These are phyloP conservation scores for Perizoma flavofasciatum DNA, from an alignment of 2,888 invertebrate species.

Conservation along the genomic window DNA sequence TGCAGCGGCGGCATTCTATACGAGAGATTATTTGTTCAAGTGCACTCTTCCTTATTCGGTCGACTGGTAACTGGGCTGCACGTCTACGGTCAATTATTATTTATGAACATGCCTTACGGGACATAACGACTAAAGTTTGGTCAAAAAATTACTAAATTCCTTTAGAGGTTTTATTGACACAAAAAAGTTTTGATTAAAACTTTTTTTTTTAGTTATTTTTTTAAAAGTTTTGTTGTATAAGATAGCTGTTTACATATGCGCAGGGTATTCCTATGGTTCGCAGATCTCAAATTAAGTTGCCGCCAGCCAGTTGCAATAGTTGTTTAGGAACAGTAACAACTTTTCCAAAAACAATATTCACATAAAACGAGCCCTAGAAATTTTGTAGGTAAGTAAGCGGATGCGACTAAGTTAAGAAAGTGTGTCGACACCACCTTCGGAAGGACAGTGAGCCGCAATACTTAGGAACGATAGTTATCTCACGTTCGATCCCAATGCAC, in stretches of 20 bases:
- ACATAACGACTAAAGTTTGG: slow-evolving; percentile 14
- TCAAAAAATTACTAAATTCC: slow-evolving; percentile 3
- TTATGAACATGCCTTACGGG: slow-evolving; percentile 33
- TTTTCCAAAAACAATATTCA: slow-evolving; percentile 50
- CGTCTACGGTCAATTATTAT: slow-evolving; percentile 45
- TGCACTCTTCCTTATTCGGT: slow-evolving; percentile 67
- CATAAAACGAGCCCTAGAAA: slow-evolving; percentile 63
- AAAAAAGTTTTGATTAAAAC: no score
- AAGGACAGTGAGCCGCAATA: slow-evolving; percentile 54
- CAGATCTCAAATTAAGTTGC: no score
- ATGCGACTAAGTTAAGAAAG: slow-evolving; percentile 72
- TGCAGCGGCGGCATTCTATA: slow-evolving; percentile 53
- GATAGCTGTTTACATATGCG: no score
- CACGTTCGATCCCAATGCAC: slow-evolving; percentile 54
- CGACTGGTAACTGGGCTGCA: slow-evolving; percentile 45
- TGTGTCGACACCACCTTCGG: slow-evolving; percentile 62
- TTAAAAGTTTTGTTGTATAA: no score
- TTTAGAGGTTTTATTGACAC: background rate
- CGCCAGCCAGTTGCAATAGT: slow-evolving; percentile 15
- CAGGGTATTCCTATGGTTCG: no score
- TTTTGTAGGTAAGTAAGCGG: slow-evolving; percentile 51
- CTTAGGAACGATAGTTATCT: slow-evolving; percentile 57
- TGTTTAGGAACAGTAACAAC: slow-evolving; percentile 2
- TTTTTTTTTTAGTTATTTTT: no score
- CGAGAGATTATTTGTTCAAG: slow-evolving; percentile 70